These are phyloP conservation scores for Acanthosepion esculentum DNA, from an alignment of 2,888 invertebrate genomes.

Conservation along the genomic window DNA sequence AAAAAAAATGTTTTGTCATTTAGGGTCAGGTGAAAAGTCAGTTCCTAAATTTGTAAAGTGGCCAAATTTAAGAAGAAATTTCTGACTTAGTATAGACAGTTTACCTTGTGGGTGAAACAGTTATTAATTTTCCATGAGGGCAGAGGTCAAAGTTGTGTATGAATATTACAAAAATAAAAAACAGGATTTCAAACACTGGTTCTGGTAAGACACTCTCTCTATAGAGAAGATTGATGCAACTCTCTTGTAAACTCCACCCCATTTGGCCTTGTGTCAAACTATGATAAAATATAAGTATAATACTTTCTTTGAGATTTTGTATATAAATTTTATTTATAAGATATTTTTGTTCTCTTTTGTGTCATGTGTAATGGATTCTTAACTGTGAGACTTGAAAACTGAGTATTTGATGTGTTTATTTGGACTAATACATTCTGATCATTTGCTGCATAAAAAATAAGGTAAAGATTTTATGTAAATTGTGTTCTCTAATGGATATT, in stretches of 20 bases:
- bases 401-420: neutral
- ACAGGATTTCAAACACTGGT: neutral
- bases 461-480: neutral
- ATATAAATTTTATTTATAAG: neutral
- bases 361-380: neutral
- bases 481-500: neutral
- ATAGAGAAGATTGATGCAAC: neutral
- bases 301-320: no score
- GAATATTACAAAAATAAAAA: neutral
- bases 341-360: neutral
- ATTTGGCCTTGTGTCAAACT: neutral
- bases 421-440: neutral
- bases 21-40: no score
- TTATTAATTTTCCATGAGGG: neutral
- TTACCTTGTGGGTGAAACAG: neutral
- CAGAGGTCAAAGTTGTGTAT: neutral
- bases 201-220: neutral
- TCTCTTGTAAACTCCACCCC: neutral
- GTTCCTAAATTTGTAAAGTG: no score
- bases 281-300: neutral
- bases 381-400: neutral
- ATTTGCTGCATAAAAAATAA: neutral
- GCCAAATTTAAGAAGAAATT: neutral
- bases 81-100: rapidly evolving
- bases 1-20: no score